Evolutionary conservation across 2,113 vertebrate species (phyloP), one percentile per base, ranked within the genome.

Genomic region (Spermophilus dauricus): DNA sequence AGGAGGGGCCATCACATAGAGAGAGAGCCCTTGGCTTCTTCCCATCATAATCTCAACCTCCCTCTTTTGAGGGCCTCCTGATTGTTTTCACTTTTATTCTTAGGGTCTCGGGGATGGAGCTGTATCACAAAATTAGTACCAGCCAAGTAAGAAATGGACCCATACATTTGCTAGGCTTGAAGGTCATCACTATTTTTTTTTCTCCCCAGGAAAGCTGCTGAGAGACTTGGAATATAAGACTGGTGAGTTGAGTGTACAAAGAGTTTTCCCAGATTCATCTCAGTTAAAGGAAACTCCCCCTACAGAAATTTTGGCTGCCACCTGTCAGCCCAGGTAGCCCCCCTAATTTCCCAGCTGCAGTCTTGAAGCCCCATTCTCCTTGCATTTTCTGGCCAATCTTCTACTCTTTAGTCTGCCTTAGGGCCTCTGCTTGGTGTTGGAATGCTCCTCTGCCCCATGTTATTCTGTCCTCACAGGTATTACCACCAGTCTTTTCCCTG

Each of bases 201-300:
- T 28, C 12, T 85, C 63, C 26, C 5, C 69, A 98, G 97, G 97
- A 65, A 98, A 98, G 73, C 95, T 98, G 88, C 92, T 98, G 24
- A 97, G 96, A 91, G 97, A 97, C 77, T 89, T 98, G 94, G 98
- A 98, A 37, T 98, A 98, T 67, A 97, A 97, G 69, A 98, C 96
- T 2, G 97, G 98, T 98, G 69, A 97, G 97, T 93, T 98, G 69
- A 97, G 97, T 93, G 24, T 92, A 14, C 8, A 9, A 22, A 53
- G 2, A 18, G 28, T 70, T 7, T 80, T 51, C 69, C 61, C 39
- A 73, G 18, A 63, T 61, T 51, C 48, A 7, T 5, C 32, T 89
- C 24, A 34, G 28, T 22, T 73, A 67, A n/a, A 58, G 20, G 42
- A 53, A 13, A 32, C 37, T 26, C 17, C 8, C 12, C 34, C 37